These are phyloP conservation scores for Thalpophila matura DNA, from an alignment of 2,888 invertebrate species.

Conservation along the genomic window DNA sequence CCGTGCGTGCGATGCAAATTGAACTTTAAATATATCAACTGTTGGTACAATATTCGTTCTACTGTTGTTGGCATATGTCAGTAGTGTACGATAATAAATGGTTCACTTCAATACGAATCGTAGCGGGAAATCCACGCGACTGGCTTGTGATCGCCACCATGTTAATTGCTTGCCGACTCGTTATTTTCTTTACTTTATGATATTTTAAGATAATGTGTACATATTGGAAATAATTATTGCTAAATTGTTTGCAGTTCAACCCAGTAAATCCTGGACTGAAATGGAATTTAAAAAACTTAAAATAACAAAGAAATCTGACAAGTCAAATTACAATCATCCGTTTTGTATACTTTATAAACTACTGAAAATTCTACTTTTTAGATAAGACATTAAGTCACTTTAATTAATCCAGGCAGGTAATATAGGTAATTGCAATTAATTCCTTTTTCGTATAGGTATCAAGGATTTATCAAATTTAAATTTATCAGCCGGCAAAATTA, in stretches of 20 bases:
- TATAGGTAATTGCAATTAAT: constrained; percentile 36
- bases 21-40: constrained; percentile 74
- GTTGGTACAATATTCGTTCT: constrained; percentile 74
- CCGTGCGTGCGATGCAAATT: constrained; percentile 75
- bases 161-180: constrained; percentile 83
- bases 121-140: constrained; percentile 90
- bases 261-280: constrained; percentile 41
- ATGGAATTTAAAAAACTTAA: constrained; percentile 30
- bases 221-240: constrained; percentile 69
- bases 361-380: constrained; percentile 30
- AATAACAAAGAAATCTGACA: constrained; percentile 41
- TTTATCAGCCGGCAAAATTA: constrained; percentile 25
- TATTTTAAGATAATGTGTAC: constrained; percentile 66
- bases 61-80: constrained; percentile 79
- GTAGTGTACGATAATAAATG: constrained; percentile 87
- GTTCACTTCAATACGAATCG: constrained; percentile 87
- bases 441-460: constrained; percentile 15
- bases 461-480: constrained; percentile 25
- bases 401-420: constrained; percentile 18
- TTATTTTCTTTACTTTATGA: constrained; percentile 77
- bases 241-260: constrained; percentile 73
- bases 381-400: constrained; percentile 27
- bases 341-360: constrained; percentile 22
- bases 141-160: constrained; percentile 85
- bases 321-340: constrained; percentile 42